phyloP scores from a whole-genome alignment of 2,888 invertebrate species.

The Ochropleura plecta region DNA sequence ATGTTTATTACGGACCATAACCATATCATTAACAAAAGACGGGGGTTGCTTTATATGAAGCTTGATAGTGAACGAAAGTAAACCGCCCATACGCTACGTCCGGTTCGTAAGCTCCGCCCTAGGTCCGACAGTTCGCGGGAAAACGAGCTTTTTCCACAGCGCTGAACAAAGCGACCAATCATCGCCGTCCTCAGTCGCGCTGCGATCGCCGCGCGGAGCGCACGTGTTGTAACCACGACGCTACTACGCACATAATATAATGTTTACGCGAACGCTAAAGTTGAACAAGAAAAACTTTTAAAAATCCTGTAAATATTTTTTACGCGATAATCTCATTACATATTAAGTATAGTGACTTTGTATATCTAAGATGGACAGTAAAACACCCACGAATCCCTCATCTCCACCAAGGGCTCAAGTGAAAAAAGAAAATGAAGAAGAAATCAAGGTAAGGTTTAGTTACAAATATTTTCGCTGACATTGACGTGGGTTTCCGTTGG shows the following conservation, averaged over 20 bases:
- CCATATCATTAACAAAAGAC: slow-evolving; percentile 43
- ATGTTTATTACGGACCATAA: slow-evolving; percentile 28
- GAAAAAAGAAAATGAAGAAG: slow-evolving; percentile 94
- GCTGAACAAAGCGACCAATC: slow-evolving; percentile 69
- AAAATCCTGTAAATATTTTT: slow-evolving; percentile 67
- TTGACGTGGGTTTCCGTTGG: slow-evolving; percentile 81
- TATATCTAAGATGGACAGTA: slow-evolving; percentile 86
- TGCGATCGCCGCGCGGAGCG: slow-evolving; percentile 71
- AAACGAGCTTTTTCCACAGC: slow-evolving; percentile 77
- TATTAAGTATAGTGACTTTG: slow-evolving; percentile 67
- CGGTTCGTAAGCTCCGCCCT: slow-evolving; percentile 82
- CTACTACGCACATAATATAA: slow-evolving; percentile 67
- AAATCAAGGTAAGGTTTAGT: slow-evolving; percentile 92
- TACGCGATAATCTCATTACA: slow-evolving; percentile 59
- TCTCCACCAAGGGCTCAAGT: slow-evolving; percentile 86
- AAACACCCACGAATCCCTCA: slow-evolving; percentile 82
- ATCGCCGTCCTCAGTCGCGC: slow-evolving; percentile 76
- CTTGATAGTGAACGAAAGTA: slow-evolving; percentile 58
- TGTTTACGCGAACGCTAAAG: slow-evolving; percentile 84
- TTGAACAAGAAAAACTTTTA: slow-evolving; percentile 76
- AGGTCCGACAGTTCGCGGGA: slow-evolving; percentile 76
- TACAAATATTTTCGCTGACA: slow-evolving; percentile 69
- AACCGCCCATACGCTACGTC: slow-evolving; percentile 73
- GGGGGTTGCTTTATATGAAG: slow-evolving; percentile 39
- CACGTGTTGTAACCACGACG: slow-evolving; percentile 57